Percentiles rank a stretch among this genome's conserved stretches.
Evolutionary conservation across 2,797 vertebrate genomes (phyloP).

Genomic region (Channa striata): DNA sequence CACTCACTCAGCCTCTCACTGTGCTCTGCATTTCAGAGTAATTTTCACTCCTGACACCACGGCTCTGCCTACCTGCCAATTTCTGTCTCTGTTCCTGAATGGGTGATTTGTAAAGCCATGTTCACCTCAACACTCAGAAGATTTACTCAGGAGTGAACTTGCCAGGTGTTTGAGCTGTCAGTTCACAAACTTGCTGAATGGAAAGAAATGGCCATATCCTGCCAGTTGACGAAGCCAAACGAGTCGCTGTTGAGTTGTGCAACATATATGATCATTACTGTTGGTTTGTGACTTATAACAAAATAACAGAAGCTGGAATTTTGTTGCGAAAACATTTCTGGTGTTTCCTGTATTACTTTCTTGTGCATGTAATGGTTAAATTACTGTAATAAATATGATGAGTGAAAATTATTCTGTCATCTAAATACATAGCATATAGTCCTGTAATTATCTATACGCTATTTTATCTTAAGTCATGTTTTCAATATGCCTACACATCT

Average conservation of each 20-base stretch:
- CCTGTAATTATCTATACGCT: not conserved
- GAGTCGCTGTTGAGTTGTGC: constrained; percentile 39
- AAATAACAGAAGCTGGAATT: constrained; percentile 22
- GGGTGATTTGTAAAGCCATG: constrained; percentile 83
- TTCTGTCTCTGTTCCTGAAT: constrained; percentile 80
- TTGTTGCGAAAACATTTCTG: not conserved
- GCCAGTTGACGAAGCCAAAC: constrained; percentile 59
- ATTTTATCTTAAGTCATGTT: constrained; percentile 25
- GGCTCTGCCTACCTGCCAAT: constrained; percentile 82
- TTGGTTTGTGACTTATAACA: constrained; percentile 36
- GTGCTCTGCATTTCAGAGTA: constrained; percentile 78
- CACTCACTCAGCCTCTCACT: constrained; percentile 70
- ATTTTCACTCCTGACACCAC: constrained; percentile 81
- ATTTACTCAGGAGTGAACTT: constrained; percentile 78
- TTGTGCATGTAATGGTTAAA: constrained; percentile 2
- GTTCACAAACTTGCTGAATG: constrained; percentile 76
- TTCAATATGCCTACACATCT: constrained; percentile 35
- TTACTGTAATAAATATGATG: constrained; percentile 3
- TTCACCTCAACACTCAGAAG: constrained; percentile 80
- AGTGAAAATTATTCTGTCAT: not conserved
- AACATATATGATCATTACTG: constrained; percentile 27
- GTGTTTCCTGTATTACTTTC: not conserved
- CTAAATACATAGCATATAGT: not conserved
- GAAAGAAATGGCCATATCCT: constrained; percentile 72
- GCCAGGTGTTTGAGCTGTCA: constrained; percentile 80